A percentile compares a stretch with the other conserved stretches of the same genome.
Evolutionary conservation across 2,113 vertebrate species (phyloP).

Genomic region (Tenebrosternarchus preto): DNA sequence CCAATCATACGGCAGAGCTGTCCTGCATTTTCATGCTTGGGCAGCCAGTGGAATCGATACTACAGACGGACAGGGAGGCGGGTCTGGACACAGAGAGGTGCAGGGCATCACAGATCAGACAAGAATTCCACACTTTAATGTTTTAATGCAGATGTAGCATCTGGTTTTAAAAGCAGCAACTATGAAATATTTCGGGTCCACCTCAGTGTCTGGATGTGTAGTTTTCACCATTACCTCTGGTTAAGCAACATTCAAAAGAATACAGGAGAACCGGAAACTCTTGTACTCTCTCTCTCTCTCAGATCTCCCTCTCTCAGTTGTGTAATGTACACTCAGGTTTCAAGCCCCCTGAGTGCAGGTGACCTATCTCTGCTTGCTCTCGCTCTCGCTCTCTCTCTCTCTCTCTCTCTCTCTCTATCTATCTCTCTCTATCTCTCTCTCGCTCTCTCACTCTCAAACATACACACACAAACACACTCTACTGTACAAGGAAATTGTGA

Average conservation of each 20-base stretch:
- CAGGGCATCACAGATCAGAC: not conserved
- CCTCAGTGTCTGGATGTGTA: not conserved
- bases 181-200: not conserved
- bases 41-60: slow-evolving; percentile 48
- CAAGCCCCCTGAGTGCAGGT: slow-evolving; percentile 34
- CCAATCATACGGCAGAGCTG: slow-evolving; percentile 53
- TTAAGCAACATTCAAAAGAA: not conserved
- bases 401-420: no score
- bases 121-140: not conserved
- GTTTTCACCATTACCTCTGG: not conserved
- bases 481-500: slow-evolving; percentile 20
- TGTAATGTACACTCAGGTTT: slow-evolving; percentile 17
- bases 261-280: no score
- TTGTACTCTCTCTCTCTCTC: not conserved
- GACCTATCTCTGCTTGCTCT: slow-evolving; percentile 40
- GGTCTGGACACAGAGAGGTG: not conserved
- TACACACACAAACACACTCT: slow-evolving; percentile 34
- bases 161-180: not conserved
- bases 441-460: no score
- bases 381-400: no score
- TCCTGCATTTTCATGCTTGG: slow-evolving; percentile 48
- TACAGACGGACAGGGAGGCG: slow-evolving; percentile 1
- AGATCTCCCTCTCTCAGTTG: slow-evolving; percentile 26
- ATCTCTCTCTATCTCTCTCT: no score
- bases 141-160: slow-evolving; percentile 1